These are phyloP conservation scores for Drosophila paulistorum DNA, from an alignment of 1,140 invertebrate species.

Conservation along the genomic window DNA sequence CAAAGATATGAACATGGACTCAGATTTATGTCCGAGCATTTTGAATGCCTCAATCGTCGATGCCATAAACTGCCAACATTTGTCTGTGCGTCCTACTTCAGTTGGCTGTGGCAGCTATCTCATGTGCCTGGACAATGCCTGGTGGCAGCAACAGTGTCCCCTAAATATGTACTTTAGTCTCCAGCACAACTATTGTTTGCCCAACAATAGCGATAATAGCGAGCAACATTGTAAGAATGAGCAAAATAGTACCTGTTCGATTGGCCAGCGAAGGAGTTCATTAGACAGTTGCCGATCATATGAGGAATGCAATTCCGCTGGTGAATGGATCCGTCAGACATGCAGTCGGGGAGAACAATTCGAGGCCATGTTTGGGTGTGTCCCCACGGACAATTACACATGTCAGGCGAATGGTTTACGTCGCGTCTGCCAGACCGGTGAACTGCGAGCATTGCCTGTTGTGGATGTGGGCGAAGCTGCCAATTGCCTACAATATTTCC, in stretches of 20 bases:
- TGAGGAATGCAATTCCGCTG: constrained; percentile 41
- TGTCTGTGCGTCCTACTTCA: constrained; percentile 42
- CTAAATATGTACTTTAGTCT: constrained; percentile 72
- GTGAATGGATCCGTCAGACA: constrained; percentile 39
- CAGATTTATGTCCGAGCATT: constrained; percentile 17
- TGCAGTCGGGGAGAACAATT: constrained; percentile 53
- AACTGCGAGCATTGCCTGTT: constrained; percentile 34
- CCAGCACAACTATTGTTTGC: constrained; percentile 68
- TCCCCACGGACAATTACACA: constrained; percentile 47
- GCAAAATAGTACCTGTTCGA: constrained; percentile 15
- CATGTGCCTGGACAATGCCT: constrained; percentile 73
- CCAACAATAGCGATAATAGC: constrained; percentile 35
- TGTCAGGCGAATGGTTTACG: constrained; percentile 64
- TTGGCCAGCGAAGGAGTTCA: constrained; percentile 36
- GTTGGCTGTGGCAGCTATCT: constrained; percentile 60
- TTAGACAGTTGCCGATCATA: constrained; percentile 63
- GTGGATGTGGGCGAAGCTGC: background rate
- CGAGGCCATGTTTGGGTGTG: constrained; percentile 56
- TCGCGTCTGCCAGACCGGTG: constrained; percentile 44
- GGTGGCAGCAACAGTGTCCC: constrained; percentile 75
- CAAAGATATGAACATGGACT: background rate
- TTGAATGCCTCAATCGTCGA: background rate
- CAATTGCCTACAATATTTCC: constrained; percentile 65
- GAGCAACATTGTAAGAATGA: constrained; percentile 35
- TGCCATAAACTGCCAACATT: constrained; percentile 43